These are phyloP conservation scores for Lanius ludovicianus DNA, from an alignment of 2,113 vertebrate species.

Conservation along the genomic window DNA sequence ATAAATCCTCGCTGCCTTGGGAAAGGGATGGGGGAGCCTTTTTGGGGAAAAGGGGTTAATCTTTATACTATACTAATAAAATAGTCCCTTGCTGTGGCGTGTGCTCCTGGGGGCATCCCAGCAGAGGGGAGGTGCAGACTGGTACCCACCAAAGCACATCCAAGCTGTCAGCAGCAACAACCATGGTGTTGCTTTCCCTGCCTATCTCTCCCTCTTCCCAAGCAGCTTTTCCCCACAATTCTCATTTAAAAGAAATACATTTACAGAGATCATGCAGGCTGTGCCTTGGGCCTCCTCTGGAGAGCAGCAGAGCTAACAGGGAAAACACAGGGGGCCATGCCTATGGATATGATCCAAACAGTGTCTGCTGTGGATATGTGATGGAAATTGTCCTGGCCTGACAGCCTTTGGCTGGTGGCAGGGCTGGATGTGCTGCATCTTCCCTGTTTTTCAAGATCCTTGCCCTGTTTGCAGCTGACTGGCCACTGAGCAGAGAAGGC, in stretches of 20 bases:
- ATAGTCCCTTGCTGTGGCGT: background rate
- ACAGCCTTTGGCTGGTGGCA: background rate
- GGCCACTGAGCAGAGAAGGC: background rate
- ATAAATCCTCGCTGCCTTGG: background rate
- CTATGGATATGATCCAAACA: rapidly evolving
- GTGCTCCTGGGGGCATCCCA: background rate
- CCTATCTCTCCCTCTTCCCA: background rate
- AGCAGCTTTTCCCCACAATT: background rate
- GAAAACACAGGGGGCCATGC: background rate
- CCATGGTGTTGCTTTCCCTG: background rate
- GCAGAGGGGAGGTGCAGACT: background rate
- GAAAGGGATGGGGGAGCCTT: background rate
- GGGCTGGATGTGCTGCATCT: background rate
- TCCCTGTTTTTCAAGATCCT: no score
- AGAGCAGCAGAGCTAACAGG: background rate
- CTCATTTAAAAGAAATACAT: background rate
- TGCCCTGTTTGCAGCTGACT: background rate
- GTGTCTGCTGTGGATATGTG: background rate
- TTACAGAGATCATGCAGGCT: background rate
- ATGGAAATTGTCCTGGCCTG: background rate
- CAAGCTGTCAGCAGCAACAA: background rate
- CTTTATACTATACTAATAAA: background rate
- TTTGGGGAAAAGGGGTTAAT: background rate
- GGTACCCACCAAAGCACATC: background rate
- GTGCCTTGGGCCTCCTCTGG: background rate